Evolutionary conservation across 92 coral and sea anemone genomes (phyloP).

Genomic region (Umimayanthus chanpuru): DNA sequence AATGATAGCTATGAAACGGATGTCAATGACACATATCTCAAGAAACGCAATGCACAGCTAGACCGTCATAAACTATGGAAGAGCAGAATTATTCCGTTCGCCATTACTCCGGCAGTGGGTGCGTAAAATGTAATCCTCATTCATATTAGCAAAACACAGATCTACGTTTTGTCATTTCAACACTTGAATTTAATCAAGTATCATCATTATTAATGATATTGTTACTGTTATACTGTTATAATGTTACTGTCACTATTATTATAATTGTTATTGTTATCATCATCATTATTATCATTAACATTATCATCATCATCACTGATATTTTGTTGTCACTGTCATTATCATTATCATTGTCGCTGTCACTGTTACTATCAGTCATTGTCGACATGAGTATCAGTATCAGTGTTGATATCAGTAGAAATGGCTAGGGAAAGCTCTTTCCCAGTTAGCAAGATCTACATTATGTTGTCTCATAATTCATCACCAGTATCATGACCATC

Average conservation of each 20-base stretch:
- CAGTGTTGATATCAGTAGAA: no score
- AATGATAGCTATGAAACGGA: background rate
- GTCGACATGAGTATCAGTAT: no score
- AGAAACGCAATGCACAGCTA: conserved; percentile 8
- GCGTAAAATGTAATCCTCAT: background rate
- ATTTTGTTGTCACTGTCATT: background rate
- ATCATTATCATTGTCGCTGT: background rate
- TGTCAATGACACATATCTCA: background rate
- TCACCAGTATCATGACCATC: no score
- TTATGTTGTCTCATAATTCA: no score
- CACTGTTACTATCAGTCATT: background rate
- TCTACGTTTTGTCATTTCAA: background rate
- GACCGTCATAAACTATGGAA: conserved; percentile 16
- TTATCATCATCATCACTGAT: no score
- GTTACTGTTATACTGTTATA: no score
- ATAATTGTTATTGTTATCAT: no score
- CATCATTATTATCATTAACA: background rate
- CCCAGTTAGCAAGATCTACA: no score
- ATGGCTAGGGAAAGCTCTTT: no score
- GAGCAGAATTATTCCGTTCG: conserved; percentile 14
- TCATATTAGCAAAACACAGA: background rate
- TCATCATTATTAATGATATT: no score
- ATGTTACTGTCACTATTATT: background rate
- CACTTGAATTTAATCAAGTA: background rate
- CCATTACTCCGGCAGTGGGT: conserved; percentile 34